A percentile compares a stretch with the other conserved stretches of the same genome.
phyloP scores from a whole-genome alignment of 2,797 vertebrate genomes.

The Euphonia xanthogaster region DNA sequence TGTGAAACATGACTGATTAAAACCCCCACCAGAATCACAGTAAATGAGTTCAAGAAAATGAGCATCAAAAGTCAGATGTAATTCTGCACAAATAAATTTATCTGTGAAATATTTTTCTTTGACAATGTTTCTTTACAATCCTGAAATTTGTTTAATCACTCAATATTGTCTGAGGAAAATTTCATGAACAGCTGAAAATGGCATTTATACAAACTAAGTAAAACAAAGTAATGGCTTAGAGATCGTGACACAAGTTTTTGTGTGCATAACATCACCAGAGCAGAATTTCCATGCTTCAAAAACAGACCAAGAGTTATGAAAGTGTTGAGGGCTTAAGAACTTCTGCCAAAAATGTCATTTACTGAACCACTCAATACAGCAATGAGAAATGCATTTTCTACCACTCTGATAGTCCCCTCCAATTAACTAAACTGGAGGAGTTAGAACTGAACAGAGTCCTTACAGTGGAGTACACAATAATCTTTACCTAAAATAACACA shows the following conservation, averaged over 20 bases:
- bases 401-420: neutral
- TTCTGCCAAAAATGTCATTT: neutral
- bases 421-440: neutral
- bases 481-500: neutral
- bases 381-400: neutral
- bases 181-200: neutral
- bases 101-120: neutral
- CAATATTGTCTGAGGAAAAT: neutral
- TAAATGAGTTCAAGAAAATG: neutral
- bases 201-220: neutral
- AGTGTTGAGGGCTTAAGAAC: neutral
- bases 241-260: neutral
- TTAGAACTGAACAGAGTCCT: neutral
- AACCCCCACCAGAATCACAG: accelerated
- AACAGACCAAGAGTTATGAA: neutral
- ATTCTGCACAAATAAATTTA: neutral
- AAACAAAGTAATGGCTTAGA: neutral
- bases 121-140: neutral
- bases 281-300: neutral
- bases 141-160: neutral
- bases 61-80: neutral
- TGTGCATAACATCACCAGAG: neutral
- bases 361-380: neutral
- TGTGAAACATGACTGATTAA: neutral
- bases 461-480: neutral